A percentile compares a stretch with the other conserved stretches of the same genome.
phyloP scores from a whole-genome alignment of 2,113 vertebrate species.

The Elephantulus edwardii region DNA sequence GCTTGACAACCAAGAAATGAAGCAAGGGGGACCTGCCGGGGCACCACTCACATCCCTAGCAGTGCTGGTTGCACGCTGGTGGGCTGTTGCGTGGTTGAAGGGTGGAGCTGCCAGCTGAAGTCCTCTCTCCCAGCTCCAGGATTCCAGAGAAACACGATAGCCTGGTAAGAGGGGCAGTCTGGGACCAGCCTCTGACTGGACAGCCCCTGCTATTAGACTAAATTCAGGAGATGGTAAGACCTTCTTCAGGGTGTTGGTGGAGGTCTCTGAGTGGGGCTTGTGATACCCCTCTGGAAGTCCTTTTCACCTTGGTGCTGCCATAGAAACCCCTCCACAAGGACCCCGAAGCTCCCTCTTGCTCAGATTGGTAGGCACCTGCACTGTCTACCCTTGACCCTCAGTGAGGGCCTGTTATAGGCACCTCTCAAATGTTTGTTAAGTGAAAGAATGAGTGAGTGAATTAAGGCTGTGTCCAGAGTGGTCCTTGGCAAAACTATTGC shows the following conservation, averaged over 20 bases:
- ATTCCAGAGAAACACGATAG: background rate
- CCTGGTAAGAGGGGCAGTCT: fast-evolving
- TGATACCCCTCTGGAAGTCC: background rate
- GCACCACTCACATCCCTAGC: background rate
- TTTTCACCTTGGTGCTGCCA: background rate
- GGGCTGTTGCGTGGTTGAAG: background rate
- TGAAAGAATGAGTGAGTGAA: background rate
- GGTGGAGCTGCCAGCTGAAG: background rate
- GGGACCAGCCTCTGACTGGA: background rate
- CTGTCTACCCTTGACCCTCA: background rate
- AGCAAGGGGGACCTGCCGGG: background rate
- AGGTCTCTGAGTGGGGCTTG: background rate
- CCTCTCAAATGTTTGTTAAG: background rate
- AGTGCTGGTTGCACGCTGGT: background rate
- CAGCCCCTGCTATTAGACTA: background rate
- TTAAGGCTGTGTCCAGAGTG: background rate
- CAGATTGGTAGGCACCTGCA: background rate
- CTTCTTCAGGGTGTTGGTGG: background rate
- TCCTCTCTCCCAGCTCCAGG: background rate
- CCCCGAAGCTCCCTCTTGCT: background rate
- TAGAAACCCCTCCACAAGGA: background rate
- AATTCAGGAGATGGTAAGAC: background rate
- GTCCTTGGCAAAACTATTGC: background rate
- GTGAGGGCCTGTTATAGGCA: background rate
- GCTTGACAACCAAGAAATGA: background rate